Base-by-base conservation (phyloP, 2,888 invertebrate genomes). In the Geotrupes spiniger region DNA sequence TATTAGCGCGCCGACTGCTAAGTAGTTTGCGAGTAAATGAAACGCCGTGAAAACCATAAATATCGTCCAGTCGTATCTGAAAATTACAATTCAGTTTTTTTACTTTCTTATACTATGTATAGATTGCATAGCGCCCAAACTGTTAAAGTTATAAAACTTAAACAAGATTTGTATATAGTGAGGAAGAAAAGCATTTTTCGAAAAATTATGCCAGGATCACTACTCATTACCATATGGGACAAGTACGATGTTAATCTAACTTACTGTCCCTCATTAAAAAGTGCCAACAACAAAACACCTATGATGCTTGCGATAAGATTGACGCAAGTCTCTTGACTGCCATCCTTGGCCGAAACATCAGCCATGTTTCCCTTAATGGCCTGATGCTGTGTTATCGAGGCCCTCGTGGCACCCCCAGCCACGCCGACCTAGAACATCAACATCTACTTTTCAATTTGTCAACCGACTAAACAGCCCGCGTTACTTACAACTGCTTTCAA, bases 261-360 rank as follows among this genome's bases (percentile, higher is more conserved):
- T 53, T 60, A 77, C 75, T 72, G 64, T 63, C 75, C 67, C 63
- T 78, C 76, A 72, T 78, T 81, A 58, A 86, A 80, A 55, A 76
- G 57, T 4, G 86, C 85, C 31, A 96, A 76, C 42, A 96, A 72
- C 29, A 86, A 72, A 38, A 96, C 78, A 44, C 92, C 92, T 44
- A 83, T 71, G 39, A 94, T 68, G 6, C 95, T 88, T 6, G 91
- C 95, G 28, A 89, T 71, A 36, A 97, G 77, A 75, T 97, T 97
- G 9, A 98, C 95, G 56, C 93, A 83, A 0, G 96, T 97, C 72
- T 98, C 98, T 76, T 98, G 98, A 52, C 95, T 94, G 4, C 93
- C 89, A 70, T 98, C 97, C 75, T 97, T 97, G 0, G 95, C 92
- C 0, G 89, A 80, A 4, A 89, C 93, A 74, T 98, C 98, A 0